phyloP scores from a whole-genome alignment of 2,113 vertebrate genomes.

The Engystomops pustulosus region DNA sequence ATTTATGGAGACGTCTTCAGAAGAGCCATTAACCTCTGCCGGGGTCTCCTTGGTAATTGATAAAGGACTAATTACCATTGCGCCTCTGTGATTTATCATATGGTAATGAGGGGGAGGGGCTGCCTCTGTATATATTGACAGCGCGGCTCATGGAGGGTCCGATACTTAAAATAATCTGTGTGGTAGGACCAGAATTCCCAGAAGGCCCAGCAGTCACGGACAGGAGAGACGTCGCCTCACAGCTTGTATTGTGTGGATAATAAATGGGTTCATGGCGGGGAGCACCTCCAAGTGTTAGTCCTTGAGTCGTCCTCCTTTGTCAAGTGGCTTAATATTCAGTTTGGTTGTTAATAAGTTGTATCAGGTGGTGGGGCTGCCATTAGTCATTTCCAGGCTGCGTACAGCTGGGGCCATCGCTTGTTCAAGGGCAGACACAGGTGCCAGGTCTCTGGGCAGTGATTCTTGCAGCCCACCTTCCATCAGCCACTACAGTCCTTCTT shows the following conservation, averaged over 20 bases:
- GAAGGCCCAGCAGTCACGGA: not conserved
- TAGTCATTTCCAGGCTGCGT: not conserved
- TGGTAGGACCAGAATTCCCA: not conserved
- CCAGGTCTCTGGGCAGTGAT: too few species aligned
- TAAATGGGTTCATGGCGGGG: not conserved
- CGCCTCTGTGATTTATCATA: conserved; percentile 27
- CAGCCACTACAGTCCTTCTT: too few species aligned
- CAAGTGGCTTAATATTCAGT: not conserved
- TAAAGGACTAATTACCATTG: conserved; percentile 13
- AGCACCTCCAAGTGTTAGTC: not conserved
- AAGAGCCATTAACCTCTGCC: conserved; percentile 36
- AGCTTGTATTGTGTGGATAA: not conserved
- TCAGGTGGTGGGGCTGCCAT: not conserved
- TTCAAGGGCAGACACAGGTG: too few species aligned
- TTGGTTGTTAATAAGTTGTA: not conserved
- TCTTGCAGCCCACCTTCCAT: too few species aligned
- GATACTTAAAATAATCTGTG: not conserved
- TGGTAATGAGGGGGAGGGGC: not conserved
- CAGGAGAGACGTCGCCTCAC: not conserved
- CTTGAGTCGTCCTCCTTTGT: not conserved
- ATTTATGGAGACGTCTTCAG: conserved; percentile 1
- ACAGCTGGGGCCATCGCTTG: too few species aligned
- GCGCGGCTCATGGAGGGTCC: not conserved
- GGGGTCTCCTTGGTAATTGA: conserved; percentile 34
- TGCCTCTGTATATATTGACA: not conserved